Conservation (phyloP, 2,113 vertebrate genomes). For the Channa maculata region DNA sequence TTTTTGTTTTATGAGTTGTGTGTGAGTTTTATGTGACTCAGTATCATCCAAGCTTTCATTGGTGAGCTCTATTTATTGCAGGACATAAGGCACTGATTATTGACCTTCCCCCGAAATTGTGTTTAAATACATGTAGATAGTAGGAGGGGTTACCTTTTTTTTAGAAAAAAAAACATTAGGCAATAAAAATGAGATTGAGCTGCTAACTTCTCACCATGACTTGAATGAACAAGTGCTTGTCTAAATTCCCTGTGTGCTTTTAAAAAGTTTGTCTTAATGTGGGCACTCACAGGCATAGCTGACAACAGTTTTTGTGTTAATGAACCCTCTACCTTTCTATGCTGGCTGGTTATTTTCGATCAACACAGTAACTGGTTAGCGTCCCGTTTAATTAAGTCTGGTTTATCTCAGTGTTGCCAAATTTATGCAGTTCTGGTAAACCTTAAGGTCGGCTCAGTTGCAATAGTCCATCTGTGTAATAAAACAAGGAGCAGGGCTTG, state of each 20-base stretch:
- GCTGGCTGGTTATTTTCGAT: constrained; percentile 30
- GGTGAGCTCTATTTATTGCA: constrained; percentile 14
- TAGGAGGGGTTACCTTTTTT: neutral
- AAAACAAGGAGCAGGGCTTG: neutral
- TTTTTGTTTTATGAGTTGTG: constrained; percentile 19
- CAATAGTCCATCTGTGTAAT: neutral
- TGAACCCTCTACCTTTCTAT: constrained; percentile 41
- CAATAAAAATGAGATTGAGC: constrained; percentile 13
- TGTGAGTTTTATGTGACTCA: neutral
- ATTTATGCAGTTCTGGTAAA: constrained; percentile 1
- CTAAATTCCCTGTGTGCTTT: constrained; percentile 41
- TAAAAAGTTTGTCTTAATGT: constrained; percentile 16
- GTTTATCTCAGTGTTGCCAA: constrained; percentile 2
- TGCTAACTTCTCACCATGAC: constrained; percentile 29
- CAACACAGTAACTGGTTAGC: constrained; percentile 30
- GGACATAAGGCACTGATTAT: constrained; percentile 2
- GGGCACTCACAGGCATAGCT: constrained; percentile 7
- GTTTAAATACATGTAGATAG: too few relatives aligned
- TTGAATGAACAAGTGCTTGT: constrained; percentile 39
- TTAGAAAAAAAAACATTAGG: constrained; percentile 32
- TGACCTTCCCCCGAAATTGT: too few relatives aligned
- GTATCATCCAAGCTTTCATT: neutral
- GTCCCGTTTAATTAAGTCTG: constrained; percentile 12
- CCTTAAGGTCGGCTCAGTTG: neutral
- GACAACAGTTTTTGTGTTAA: constrained; percentile 42